Conservation (phyloP, 2,888 invertebrate genomes). For the Heliconius charithonia region DNA sequence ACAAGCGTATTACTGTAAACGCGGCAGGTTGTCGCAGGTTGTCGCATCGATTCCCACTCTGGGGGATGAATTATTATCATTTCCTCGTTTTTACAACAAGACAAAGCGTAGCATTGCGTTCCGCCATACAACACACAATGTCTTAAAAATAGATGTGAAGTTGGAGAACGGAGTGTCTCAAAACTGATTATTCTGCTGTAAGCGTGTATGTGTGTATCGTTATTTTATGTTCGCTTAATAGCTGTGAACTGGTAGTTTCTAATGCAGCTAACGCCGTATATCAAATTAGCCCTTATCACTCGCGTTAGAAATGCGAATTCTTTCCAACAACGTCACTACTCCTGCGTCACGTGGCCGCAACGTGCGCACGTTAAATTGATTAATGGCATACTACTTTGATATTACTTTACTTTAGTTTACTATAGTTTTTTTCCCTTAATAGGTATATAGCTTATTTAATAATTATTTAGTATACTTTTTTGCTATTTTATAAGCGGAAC, state of each 20-base stretch:
- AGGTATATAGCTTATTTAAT: neutral
- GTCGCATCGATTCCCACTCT: neutral
- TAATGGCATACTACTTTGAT: slow-evolving; percentile 18
- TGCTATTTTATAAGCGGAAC: neutral
- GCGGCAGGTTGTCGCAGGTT: no score
- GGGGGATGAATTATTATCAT: neutral
- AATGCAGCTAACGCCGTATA: slow-evolving; percentile 6
- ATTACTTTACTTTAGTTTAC: slow-evolving; percentile 2
- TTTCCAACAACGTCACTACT: slow-evolving; percentile 7
- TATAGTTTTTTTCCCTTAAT: neutral
- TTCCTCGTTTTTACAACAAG: neutral
- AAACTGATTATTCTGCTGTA: no score
- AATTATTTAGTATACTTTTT: neutral
- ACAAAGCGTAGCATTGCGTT: neutral
- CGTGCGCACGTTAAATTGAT: slow-evolving; percentile 24
- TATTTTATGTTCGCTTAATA: slow-evolving; percentile 2
- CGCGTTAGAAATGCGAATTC: slow-evolving; percentile 18
- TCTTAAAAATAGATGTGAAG: neutral
- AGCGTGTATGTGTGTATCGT: no score
- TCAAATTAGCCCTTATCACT: slow-evolving; percentile 23
- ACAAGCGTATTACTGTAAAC: no score
- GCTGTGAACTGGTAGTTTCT: slow-evolving; percentile 8
- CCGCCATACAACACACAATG: neutral
- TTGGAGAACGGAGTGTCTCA: no score
- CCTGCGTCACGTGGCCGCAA: slow-evolving; percentile 6